Percentiles rank a stretch among this genome's conserved stretches.
phyloP scores from a whole-genome alignment of 2,888 invertebrate species.

The Callosobruchus maculatus region DNA sequence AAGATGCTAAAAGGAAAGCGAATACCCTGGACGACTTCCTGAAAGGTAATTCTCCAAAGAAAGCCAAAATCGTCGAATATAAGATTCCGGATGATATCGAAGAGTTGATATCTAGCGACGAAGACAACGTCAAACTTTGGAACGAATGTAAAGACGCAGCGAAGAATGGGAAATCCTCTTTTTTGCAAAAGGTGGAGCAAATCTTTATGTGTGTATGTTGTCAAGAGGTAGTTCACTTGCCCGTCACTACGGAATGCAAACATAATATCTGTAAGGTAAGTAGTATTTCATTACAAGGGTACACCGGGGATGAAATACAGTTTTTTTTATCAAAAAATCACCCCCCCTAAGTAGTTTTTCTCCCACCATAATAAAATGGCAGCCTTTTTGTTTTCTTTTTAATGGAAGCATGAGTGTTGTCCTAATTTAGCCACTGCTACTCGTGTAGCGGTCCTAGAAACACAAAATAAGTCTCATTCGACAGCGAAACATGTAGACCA shows the following conservation, averaged over 20 bases:
- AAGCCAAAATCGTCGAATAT: slow-evolving; percentile 40
- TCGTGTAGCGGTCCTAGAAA: too few relatives aligned
- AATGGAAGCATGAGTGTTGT: too few relatives aligned
- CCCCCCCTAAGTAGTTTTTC: too few relatives aligned
- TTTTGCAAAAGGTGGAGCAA: slow-evolving; percentile 61
- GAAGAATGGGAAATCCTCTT: slow-evolving; percentile 57
- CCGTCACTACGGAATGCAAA: slow-evolving; percentile 68
- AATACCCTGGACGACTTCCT: background rate
- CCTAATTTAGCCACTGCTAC: too few relatives aligned
- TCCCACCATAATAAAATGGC: too few relatives aligned
- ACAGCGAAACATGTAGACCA: too few relatives aligned
- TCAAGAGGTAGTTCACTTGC: slow-evolving; percentile 66
- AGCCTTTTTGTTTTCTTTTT: too few relatives aligned
- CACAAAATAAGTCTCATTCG: too few relatives aligned
- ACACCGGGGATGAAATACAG: too few relatives aligned
- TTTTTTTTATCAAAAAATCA: too few relatives aligned
- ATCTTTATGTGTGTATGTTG: slow-evolving; percentile 77
- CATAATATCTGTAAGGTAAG: slow-evolving; percentile 74
- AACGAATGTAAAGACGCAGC: slow-evolving; percentile 55
- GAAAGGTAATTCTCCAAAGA: slow-evolving; percentile 32
- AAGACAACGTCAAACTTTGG: slow-evolving; percentile 65
- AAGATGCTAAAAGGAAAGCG: background rate
- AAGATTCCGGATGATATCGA: slow-evolving; percentile 39
- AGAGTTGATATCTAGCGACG: slow-evolving; percentile 56
- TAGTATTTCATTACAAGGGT: too few relatives aligned